A percentile compares a stretch with the other conserved stretches of the same genome.
phyloP scores from a whole-genome alignment of 2,888 invertebrate species.

The Phragmatobia fuliginosa region DNA sequence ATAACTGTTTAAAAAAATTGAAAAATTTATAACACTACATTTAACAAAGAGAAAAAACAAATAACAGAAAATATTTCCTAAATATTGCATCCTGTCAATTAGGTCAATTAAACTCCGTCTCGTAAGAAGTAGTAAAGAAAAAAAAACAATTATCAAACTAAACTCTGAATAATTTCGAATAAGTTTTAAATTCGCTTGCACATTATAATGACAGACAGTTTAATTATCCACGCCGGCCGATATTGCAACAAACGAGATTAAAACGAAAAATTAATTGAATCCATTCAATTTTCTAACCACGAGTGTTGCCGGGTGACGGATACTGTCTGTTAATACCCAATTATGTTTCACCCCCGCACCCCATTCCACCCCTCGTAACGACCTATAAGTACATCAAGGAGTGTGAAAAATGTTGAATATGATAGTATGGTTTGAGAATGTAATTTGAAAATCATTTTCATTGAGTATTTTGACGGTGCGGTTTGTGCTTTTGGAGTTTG shows the following conservation, averaged over 20 bases:
- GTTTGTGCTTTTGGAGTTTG: constrained; percentile 1
- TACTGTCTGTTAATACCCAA: constrained; percentile 79
- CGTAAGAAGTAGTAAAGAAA: constrained; percentile 28
- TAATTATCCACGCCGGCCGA: constrained; percentile 51
- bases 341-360: constrained; percentile 58
- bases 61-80: too few species aligned
- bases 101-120: constrained; percentile 1
- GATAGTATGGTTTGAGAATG: constrained; percentile 29
- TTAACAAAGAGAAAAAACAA: too few species aligned
- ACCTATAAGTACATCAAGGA: constrained; percentile 36
- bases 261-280: constrained; percentile 78
- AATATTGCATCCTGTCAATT: constrained; percentile 14
- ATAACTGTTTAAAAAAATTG: not conserved
- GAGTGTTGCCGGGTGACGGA: constrained; percentile 64
- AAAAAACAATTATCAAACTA: constrained; percentile 17
- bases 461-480: constrained; percentile 7
- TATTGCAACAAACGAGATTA: constrained; percentile 60
- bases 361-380: constrained; percentile 40
- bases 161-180: constrained; percentile 13
- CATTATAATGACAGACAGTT: constrained; percentile 52
- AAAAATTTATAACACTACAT: not conserved
- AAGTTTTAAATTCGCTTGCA: constrained; percentile 41
- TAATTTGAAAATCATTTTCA: constrained; percentile 23
- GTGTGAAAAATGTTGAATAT: constrained; percentile 39
- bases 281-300: constrained; percentile 75